A percentile compares a stretch with the other conserved stretches of the same genome.
These are phyloP conservation scores for Mormyrus lacerda DNA, from an alignment of 2,113 vertebrate genomes.

Conservation along the genomic window DNA sequence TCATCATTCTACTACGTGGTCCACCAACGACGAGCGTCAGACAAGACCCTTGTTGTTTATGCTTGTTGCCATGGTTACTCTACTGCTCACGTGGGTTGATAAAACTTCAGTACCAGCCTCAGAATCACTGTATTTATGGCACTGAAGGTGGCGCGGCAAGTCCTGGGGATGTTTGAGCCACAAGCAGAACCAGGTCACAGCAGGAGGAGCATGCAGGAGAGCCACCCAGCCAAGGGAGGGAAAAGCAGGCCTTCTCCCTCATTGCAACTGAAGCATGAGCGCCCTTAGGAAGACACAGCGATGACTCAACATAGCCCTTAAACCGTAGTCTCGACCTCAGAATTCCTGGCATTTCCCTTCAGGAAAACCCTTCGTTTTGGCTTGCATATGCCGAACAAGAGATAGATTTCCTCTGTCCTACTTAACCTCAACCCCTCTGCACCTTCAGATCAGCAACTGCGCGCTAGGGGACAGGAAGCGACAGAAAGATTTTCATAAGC, in stretches of 20 bases:
- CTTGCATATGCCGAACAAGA: neutral
- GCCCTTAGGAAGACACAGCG: conserved; percentile 17
- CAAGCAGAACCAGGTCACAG: neutral
- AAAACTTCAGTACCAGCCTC: neutral
- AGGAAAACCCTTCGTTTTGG: neutral
- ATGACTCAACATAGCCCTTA: neutral
- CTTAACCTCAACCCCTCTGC: neutral
- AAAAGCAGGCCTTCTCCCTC: neutral
- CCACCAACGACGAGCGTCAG: neutral
- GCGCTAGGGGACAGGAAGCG: neutral
- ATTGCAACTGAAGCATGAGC: neutral
- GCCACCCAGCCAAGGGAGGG: neutral
- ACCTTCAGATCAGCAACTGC: neutral
- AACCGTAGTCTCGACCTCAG: neutral
- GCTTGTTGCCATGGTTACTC: neutral
- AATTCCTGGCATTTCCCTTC: neutral
- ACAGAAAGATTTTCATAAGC: conserved; percentile 20
- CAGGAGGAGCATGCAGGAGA: neutral
- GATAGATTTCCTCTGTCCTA: neutral
- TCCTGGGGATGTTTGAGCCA: neutral
- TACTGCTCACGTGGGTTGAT: neutral
- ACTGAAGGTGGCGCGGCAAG: neutral
- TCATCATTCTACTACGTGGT: neutral
- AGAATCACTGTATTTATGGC: neutral
- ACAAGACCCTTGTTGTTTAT: neutral